These are phyloP conservation scores for Cyprinodon tularosa DNA, from an alignment of 2,113 vertebrate genomes.

Conservation along the genomic window DNA sequence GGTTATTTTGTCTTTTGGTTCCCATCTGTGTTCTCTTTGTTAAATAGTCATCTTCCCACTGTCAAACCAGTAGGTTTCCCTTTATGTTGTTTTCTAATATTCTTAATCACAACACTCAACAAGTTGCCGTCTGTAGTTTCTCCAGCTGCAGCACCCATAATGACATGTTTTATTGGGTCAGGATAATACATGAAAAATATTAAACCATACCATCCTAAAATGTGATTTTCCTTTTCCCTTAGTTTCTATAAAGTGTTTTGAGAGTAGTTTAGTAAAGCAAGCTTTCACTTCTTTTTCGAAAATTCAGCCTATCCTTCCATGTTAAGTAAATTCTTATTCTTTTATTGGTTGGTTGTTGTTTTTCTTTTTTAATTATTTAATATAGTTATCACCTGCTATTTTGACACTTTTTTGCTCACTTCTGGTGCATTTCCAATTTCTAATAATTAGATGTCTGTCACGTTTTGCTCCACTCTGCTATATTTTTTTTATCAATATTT, in stretches of 20 bases:
- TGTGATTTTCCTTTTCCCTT: no score
- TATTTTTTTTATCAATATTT: not conserved
- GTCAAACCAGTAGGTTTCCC: not conserved
- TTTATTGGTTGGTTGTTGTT: no score
- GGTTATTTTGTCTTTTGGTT: not conserved
- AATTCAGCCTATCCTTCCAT: not conserved
- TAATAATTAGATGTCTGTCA: conserved; percentile 3
- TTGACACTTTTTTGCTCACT: not conserved
- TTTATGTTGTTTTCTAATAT: not conserved
- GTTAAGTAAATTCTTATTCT: not conserved
- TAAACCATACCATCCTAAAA: no score
- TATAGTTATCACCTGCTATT: not conserved
- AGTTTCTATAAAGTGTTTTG: no score
- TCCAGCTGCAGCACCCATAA: not conserved
- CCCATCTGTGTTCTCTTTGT: not conserved
- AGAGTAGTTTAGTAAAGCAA: no score
- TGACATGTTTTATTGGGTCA: not conserved
- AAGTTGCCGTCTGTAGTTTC: not conserved
- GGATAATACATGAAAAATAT: not conserved
- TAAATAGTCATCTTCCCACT: not conserved
- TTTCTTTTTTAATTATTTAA: not conserved
- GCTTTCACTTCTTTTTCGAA: no score
- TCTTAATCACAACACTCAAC: not conserved
- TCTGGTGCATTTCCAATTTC: not conserved
- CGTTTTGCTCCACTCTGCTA: not conserved